Evolutionary conservation across 2,888 invertebrate species (phyloP).

Genomic region (Xestia ashworthii): DNA sequence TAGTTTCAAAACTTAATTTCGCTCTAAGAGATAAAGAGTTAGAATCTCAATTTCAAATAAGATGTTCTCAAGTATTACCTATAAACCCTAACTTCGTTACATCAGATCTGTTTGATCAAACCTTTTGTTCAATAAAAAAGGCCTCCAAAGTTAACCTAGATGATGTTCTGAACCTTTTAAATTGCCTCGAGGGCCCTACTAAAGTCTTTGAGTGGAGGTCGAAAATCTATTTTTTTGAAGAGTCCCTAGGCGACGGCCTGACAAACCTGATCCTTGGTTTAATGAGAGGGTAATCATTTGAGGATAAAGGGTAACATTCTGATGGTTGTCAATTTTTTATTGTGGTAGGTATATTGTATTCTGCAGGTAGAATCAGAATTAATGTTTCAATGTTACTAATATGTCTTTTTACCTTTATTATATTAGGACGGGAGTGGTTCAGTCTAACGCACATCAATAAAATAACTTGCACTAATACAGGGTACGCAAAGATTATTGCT

Average conservation of each 20-base stretch:
- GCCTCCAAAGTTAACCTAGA: constrained; percentile 40
- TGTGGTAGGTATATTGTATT: not conserved
- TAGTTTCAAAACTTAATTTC: constrained; percentile 8
- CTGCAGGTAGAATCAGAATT: not conserved
- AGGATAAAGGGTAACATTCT: constrained; percentile 5
- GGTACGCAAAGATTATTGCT: too few relatives aligned
- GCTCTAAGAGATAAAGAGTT: constrained; percentile 30
- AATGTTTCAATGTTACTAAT: not conserved
- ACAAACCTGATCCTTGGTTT: constrained; percentile 12
- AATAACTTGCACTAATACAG: not conserved
- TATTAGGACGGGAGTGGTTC: not conserved
- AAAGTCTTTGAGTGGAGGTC: constrained; percentile 48
- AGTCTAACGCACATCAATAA: not conserved
- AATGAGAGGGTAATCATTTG: constrained; percentile 30
- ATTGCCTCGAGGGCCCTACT: constrained; percentile 49
- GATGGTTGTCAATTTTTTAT: not conserved
- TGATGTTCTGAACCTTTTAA: constrained; percentile 50
- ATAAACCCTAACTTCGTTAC: constrained; percentile 42
- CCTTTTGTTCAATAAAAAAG: constrained; percentile 59
- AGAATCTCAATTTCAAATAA: constrained; percentile 33
- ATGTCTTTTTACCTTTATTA: not conserved
- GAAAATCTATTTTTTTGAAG: constrained; percentile 48
- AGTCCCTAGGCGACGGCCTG: constrained; percentile 35
- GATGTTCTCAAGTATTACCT: constrained; percentile 30
- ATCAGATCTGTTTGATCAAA: constrained; percentile 49